phyloP scores from a whole-genome alignment of 2,888 invertebrate species.

The Sylvicola fuscatus region DNA sequence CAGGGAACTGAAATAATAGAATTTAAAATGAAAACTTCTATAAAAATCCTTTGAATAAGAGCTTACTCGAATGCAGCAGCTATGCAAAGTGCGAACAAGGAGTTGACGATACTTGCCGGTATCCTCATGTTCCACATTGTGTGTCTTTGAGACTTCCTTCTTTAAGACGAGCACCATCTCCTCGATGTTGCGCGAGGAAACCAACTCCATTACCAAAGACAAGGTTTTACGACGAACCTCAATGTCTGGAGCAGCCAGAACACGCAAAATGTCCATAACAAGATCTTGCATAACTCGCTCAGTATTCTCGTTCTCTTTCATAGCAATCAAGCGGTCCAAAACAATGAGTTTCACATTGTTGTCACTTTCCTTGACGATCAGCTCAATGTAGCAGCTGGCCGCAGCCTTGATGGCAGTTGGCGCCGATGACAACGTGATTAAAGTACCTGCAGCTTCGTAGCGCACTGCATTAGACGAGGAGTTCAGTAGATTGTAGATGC shows the following conservation, averaged over 20 bases:
- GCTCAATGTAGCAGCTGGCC: constrained; percentile 93
- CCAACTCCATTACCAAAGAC: constrained; percentile 71
- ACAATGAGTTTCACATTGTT: constrained; percentile 99
- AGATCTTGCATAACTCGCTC: constrained; percentile 73
- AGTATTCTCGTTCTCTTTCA: constrained; percentile 64
- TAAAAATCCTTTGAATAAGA: constrained; percentile 14
- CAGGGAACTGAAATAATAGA: constrained; percentile 44
- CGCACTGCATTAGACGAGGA: constrained; percentile 91
- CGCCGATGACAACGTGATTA: constrained; percentile 91
- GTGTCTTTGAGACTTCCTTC: constrained; percentile 82
- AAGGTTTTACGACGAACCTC: constrained; percentile 83
- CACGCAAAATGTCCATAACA: constrained; percentile 94
- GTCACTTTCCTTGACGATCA: constrained; percentile 98
- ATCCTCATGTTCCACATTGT: constrained; percentile 82
- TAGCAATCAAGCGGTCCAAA: constrained; percentile 72
- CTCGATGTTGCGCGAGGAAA: constrained; percentile 79
- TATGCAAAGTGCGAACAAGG: constrained; percentile 83
- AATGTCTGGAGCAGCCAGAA: constrained; percentile 78
- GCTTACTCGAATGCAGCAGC: constrained; percentile 46
- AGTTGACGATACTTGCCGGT: constrained; percentile 89
- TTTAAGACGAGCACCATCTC: constrained; percentile 86
- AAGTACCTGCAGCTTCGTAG: constrained; percentile 96
- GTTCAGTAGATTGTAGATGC: constrained; percentile 93
- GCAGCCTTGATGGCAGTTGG: constrained; percentile 97
- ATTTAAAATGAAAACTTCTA: neutral